phyloP scores from a whole-genome alignment of 2,888 invertebrate genomes.

The Alitta virens region DNA sequence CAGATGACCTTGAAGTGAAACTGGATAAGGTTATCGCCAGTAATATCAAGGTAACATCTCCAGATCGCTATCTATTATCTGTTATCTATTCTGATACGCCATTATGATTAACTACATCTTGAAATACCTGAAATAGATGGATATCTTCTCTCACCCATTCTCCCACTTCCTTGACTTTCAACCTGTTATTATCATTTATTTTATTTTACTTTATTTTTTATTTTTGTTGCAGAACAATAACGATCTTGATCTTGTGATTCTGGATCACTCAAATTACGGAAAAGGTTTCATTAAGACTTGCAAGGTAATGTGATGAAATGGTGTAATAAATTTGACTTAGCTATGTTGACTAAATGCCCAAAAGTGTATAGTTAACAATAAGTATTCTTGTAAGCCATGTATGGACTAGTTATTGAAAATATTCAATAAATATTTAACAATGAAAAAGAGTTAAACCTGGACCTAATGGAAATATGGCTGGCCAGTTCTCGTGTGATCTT shows the following conservation, averaged over 20 bases:
- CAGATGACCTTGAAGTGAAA: slow-evolving; percentile 34
- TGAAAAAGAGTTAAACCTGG: too few species aligned
- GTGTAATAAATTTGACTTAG: too few species aligned
- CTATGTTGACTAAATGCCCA: too few species aligned
- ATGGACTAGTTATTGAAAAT: too few species aligned
- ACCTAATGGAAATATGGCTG: too few species aligned
- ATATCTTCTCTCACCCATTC: too few species aligned
- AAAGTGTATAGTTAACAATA: too few species aligned
- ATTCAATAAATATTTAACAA: too few species aligned
- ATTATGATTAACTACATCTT: background rate
- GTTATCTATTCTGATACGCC: background rate
- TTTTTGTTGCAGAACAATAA: slow-evolving; percentile 50
- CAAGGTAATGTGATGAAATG: slow-evolving; percentile 52
- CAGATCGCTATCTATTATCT: background rate
- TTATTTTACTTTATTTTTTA: background rate
- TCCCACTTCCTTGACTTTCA: too few species aligned
- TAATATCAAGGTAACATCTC: slow-evolving; percentile 34
- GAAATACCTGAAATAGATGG: too few species aligned
- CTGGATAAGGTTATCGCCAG: slow-evolving; percentile 43
- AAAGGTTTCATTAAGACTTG: slow-evolving; percentile 60
- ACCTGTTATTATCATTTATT: background rate
- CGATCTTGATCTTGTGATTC: slow-evolving; percentile 57
- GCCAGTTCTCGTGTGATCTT: too few species aligned
- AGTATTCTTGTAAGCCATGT: too few species aligned
- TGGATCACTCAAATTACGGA: slow-evolving; percentile 57